Evolutionary conservation across 1,140 invertebrate genomes (phyloP).

Genomic region (Potamilus streckersoni): DNA sequence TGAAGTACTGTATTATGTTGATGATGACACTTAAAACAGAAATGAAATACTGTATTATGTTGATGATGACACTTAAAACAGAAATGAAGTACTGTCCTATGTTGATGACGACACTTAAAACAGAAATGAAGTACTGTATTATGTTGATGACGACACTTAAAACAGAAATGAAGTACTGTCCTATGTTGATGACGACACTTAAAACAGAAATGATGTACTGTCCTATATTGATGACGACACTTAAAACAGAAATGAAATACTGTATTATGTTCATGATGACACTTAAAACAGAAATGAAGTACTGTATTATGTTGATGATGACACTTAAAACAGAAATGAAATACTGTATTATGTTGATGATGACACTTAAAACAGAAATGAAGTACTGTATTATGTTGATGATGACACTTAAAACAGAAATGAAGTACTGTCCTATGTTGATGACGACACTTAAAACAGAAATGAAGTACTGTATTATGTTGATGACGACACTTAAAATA

Average conservation of each 20-base stretch:
- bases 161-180: constrained; percentile 40
- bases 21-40: constrained; percentile 41
- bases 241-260: constrained; percentile 43
- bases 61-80: constrained; percentile 42
- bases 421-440: constrained; percentile 44
- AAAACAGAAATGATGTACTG: constrained; percentile 36
- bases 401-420: constrained; percentile 39
- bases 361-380: constrained; percentile 36
- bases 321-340: constrained; percentile 42
- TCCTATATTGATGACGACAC: constrained; percentile 42
- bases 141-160: constrained; percentile 45
- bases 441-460: constrained; percentile 41
- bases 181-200: constrained; percentile 46
- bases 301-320: constrained; percentile 42
- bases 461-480: constrained; percentile 45
- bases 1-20: constrained; percentile 45
- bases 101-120: constrained; percentile 43
- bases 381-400: constrained; percentile 46
- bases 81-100: constrained; percentile 43
- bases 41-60: constrained; percentile 45
- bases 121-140: constrained; percentile 40
- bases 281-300: constrained; percentile 44
- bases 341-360: constrained; percentile 45
- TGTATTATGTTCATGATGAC: constrained; percentile 41
- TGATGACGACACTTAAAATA: constrained; percentile 41